These are phyloP conservation scores for Dendrocincla tyrannina DNA, from an alignment of 2,797 vertebrate genomes.

Conservation along the genomic window DNA sequence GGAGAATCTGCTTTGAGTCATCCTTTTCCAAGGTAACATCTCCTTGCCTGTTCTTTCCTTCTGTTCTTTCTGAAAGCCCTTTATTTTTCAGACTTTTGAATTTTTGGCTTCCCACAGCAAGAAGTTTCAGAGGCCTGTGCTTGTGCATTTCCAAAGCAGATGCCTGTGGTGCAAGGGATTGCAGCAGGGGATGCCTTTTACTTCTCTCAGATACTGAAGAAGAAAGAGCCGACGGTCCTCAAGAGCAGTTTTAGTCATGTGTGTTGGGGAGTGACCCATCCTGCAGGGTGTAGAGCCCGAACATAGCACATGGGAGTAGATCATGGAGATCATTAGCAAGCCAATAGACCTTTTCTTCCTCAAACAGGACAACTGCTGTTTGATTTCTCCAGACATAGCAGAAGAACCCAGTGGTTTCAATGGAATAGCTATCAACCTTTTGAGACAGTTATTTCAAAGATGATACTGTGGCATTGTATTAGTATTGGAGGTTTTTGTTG, in stretches of 20 bases:
- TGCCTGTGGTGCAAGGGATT: not conserved
- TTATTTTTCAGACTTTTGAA: not conserved
- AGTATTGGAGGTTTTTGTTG: not conserved
- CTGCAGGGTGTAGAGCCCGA: not conserved
- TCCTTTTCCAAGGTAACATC: not conserved
- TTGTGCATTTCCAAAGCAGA: not conserved
- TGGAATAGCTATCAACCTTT: not conserved
- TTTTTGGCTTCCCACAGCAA: not conserved
- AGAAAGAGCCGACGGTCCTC: not conserved
- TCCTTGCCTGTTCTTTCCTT: not conserved
- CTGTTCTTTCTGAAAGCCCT: not conserved
- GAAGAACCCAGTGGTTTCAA: not conserved
- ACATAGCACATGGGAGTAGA: not conserved
- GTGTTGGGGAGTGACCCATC: not conserved
- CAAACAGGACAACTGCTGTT: not conserved
- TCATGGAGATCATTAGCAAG: not conserved
- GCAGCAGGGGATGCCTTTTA: not conserved
- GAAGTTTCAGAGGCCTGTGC: not conserved
- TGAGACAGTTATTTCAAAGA: not conserved
- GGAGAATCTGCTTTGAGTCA: not conserved
- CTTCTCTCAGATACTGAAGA: not conserved
- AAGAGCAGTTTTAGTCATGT: not conserved
- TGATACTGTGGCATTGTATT: not conserved
- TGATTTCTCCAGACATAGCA: not conserved
- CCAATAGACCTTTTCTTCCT: not conserved